Evolutionary conservation across 2,888 invertebrate genomes (phyloP), one percentile per base, ranked within the genome.

Genomic region (Galeopsomyia nigrocyanea): DNA sequence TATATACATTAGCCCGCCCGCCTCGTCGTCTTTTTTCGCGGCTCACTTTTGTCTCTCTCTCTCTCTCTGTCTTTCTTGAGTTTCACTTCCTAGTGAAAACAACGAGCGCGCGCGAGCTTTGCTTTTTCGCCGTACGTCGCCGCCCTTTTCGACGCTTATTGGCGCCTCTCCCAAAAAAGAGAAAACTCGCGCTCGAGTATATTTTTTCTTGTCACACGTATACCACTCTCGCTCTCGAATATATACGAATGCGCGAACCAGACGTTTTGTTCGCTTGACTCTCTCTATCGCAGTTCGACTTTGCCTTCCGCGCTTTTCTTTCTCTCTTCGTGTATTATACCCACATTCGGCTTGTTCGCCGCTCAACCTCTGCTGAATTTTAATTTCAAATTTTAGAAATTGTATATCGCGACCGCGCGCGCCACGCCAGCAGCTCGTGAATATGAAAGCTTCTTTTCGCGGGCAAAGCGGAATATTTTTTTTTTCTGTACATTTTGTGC

Each of bases 41-140:
- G 55, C 62, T 39, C 39, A 39, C 39, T 39, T 39, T 39, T 39
- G 39, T 39, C 10, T 39, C 39, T 39, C 39, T 39, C 39, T 31
- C 31, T 31, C 7, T 31, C 31, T 31, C 31, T 31, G 62, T 70
- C 68, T 70, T 69, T 70, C 71, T 51, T 62, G 74, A 68, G 75
- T 76, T 77, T 75, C 76, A 76, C 73, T 76, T 70, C 71, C 68
- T 69, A 69, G 63, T 63, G 63, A 69, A 69, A 69, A 55, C 56
- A 31, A 31, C n/a, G n/a, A n/a, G n/a, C n/a, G n/a, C 39, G 19
- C 16, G 67, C 21, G 50, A 21, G 51, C 50, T 31, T 62, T 55
- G 31, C 50, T 69, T 69, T 26, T 69, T 69, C 57, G 69, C 57
- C 61, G 17, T 39, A 14, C 14, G 16, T 56, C 56, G 22, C 16